Conservation (phyloP, 2,888 invertebrate species). For the Ligdia adustata region DNA sequence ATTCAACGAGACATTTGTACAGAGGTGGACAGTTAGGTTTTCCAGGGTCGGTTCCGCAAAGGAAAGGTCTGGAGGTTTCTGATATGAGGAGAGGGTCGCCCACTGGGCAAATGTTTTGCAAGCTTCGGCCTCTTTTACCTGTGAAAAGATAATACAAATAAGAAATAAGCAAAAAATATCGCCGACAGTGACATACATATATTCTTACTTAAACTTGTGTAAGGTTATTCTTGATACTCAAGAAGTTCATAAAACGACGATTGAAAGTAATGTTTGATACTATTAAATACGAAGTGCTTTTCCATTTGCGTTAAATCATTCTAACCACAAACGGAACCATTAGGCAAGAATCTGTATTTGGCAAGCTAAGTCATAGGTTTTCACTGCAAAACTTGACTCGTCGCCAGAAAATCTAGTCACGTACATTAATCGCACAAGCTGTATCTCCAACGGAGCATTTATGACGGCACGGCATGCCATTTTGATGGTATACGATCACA, state of each 20-base stretch:
- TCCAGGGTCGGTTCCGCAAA: slow-evolving; percentile 91
- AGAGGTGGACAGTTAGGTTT: slow-evolving; percentile 93
- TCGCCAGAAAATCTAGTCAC: not conserved
- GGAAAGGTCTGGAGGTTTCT: slow-evolving; percentile 90
- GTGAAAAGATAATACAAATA: too few species aligned
- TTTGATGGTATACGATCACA: slow-evolving; percentile 27
- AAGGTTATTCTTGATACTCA: too few species aligned
- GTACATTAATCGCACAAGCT: slow-evolving; percentile 5
- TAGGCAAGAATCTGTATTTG: too few species aligned
- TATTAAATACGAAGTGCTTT: too few species aligned
- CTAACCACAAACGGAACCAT: too few species aligned
- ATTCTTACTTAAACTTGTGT: too few species aligned
- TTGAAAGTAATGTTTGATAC: too few species aligned
- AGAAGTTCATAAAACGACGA: too few species aligned
- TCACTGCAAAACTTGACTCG: not conserved
- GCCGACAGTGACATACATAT: too few species aligned
- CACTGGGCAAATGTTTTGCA: slow-evolving; percentile 91
- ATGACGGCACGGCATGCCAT: slow-evolving; percentile 22
- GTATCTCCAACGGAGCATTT: slow-evolving; percentile 14
- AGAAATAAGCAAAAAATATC: too few species aligned
- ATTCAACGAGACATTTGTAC: slow-evolving; percentile 91
- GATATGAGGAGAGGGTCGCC: slow-evolving; percentile 89
- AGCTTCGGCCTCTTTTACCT: slow-evolving; percentile 90
- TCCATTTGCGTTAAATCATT: too few species aligned
- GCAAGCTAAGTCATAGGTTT: too few species aligned